Conservation (phyloP, 2,797 vertebrate genomes). For the Botia kubotai region DNA sequence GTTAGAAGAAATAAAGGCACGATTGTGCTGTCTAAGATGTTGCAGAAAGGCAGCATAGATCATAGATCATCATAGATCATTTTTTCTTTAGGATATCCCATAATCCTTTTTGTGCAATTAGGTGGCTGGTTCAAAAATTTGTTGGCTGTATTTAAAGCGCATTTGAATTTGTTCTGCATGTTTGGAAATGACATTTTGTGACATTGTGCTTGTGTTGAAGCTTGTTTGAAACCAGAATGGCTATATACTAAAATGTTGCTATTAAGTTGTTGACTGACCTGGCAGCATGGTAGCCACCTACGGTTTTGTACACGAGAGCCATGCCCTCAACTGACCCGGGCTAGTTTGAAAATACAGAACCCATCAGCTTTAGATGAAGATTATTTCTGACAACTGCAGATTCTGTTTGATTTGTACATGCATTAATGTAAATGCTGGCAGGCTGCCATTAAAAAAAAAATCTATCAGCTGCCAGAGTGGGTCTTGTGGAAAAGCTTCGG, state of each 20-base stretch:
- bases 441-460: conserved; percentile 40
- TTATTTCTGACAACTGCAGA: conserved; percentile 53
- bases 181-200: neutral
- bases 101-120: neutral
- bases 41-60: neutral
- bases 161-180: neutral
- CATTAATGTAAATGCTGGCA: conserved; percentile 53
- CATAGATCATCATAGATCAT: no score
- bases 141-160: neutral
- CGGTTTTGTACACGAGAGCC: neutral
- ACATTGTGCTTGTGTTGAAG: neutral
- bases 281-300: neutral
- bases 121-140: neutral
- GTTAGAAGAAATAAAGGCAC: neutral
- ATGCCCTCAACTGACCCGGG: neutral
- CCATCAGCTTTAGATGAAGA: conserved; percentile 42
- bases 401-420: conserved; percentile 53
- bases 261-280: neutral
- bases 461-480: conserved; percentile 12
- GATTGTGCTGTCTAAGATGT: neutral
- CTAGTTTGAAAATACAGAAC: neutral
- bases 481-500: neutral
- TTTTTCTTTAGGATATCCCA: neutral
- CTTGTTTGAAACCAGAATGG: neutral
- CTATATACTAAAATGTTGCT: neutral